Percentiles rank a stretch among this genome's conserved stretches.
phyloP scores from a whole-genome alignment of 1,140 invertebrate species.

The Drosophila guanche region DNA sequence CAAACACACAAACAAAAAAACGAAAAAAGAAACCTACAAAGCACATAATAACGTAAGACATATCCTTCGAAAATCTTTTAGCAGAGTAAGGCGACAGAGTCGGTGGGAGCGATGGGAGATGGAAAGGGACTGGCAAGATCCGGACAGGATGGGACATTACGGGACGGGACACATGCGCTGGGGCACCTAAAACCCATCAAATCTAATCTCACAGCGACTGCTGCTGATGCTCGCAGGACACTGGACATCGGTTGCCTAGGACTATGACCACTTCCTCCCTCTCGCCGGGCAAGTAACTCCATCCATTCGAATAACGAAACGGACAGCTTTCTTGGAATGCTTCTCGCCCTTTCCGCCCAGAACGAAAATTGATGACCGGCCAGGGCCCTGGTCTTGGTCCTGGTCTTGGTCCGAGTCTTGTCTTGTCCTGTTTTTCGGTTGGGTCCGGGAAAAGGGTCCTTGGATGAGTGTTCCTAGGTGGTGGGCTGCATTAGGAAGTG shows the following conservation, averaged over 20 bases:
- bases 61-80: constrained; percentile 47
- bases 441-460: neutral
- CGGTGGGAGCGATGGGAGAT: constrained; percentile 13
- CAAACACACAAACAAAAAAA: constrained; percentile 16
- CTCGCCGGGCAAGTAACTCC: constrained; percentile 2
- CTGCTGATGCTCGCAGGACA: constrained; percentile 64
- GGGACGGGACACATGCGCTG: constrained; percentile 51
- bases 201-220: constrained; percentile 77
- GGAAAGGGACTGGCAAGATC: constrained; percentile 9
- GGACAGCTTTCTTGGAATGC: constrained; percentile 70
- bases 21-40: constrained; percentile 14
- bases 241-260: constrained; percentile 68
- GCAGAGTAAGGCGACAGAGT: constrained; percentile 14
- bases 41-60: constrained; percentile 56
- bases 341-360: constrained; percentile 44
- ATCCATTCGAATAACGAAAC: constrained; percentile 63
- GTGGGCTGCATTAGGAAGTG: neutral
- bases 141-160: constrained; percentile 19
- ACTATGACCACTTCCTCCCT: constrained; percentile 28
- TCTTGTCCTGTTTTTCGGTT: constrained; percentile 26
- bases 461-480: constrained; percentile 4
- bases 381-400: constrained; percentile 52
- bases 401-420: constrained; percentile 8
- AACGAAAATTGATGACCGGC: constrained; percentile 79
- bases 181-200: constrained; percentile 78